Conservation (phyloP, 1,140 invertebrate genomes). For the Hyles euphorbiae region DNA sequence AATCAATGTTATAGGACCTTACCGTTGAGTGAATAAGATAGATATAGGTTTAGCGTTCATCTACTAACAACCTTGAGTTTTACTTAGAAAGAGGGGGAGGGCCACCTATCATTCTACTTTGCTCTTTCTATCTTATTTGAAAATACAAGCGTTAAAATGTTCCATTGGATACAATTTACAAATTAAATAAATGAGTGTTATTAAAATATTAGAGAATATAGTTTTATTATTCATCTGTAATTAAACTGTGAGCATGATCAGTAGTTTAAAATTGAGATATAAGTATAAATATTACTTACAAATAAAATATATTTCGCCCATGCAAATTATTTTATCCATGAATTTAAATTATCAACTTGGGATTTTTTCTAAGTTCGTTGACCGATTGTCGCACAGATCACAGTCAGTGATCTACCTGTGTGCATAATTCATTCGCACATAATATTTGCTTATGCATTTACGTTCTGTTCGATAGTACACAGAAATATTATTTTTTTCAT, state of each 20-base stretch:
- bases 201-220: no score
- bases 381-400: conserved; percentile 13
- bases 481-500: no score
- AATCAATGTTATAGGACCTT: conserved; percentile 28
- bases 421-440: no score
- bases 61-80: conserved; percentile 62
- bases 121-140: conserved; percentile 50
- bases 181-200: no score
- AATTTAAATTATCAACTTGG: conserved; percentile 11
- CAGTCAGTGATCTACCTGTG: no score
- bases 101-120: conserved; percentile 30
- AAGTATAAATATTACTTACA: conserved; percentile 21
- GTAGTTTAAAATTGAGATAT: not conserved
- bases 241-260: no score
- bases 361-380: conserved; percentile 19
- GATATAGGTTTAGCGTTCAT: conserved; percentile 26
- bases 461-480: no score
- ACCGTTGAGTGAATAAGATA: conserved; percentile 35
- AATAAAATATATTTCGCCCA: conserved; percentile 1
- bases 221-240: no score
- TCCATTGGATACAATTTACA: conserved; percentile 1
- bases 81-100: conserved; percentile 23
- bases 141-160: conserved; percentile 59
- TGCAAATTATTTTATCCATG: conserved; percentile 9
- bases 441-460: no score